phyloP scores from a whole-genome alignment of 1,140 invertebrate species.

The Papilio polyxenes region DNA sequence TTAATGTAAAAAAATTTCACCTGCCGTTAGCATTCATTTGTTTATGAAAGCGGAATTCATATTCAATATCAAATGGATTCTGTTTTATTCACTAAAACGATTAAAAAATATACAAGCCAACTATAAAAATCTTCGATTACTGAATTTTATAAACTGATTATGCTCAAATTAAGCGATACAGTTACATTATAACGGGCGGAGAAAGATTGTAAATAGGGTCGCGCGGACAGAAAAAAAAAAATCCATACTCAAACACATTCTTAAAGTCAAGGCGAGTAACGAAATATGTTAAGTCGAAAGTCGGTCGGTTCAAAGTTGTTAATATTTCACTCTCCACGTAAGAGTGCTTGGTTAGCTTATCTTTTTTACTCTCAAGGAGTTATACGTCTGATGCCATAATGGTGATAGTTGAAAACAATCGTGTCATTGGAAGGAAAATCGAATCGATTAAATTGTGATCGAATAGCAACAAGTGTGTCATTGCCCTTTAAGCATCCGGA shows the following conservation, averaged over 20 bases:
- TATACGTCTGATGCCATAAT: constrained; percentile 37
- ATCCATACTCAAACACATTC: constrained; percentile 32
- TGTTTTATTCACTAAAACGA: neutral
- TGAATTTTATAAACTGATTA: constrained; percentile 32
- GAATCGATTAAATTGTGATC: constrained; percentile 45
- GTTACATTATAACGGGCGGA: constrained; percentile 37
- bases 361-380: constrained; percentile 27
- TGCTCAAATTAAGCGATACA: constrained; percentile 35
- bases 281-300: constrained; percentile 33
- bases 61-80: neutral
- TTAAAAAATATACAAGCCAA: neutral
- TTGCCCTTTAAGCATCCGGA: constrained; percentile 43
- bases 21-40: neutral
- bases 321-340: constrained; percentile 19
- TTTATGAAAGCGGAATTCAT: neutral
- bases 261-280: constrained; percentile 37
- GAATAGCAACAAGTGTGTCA: constrained; percentile 49
- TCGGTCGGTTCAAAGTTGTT: constrained; percentile 36
- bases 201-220: constrained; percentile 39
- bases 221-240: constrained; percentile 34
- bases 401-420: constrained; percentile 47
- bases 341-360: constrained; percentile 35
- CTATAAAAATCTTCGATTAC: constrained; percentile 1
- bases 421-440: constrained; percentile 44
- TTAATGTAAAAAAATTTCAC: neutral